phyloP scores from a whole-genome alignment of 2,888 invertebrate species.

The Drosophila infuscata region DNA sequence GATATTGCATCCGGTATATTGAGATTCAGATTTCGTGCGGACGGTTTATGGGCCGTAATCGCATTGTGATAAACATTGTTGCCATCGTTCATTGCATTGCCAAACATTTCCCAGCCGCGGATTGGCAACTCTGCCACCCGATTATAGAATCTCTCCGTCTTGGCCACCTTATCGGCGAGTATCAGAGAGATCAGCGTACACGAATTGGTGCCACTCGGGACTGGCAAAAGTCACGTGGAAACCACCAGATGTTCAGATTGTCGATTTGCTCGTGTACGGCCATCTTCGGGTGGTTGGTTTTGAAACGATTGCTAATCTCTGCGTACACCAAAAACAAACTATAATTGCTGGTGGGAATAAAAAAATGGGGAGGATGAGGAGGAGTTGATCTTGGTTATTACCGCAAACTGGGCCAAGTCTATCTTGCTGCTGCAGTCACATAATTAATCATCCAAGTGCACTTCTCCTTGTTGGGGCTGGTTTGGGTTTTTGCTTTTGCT shows the following conservation, averaged over 20 bases:
- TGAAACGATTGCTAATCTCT: conserved; percentile 43
- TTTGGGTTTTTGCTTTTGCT: conserved; percentile 15
- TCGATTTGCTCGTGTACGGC: conserved; percentile 77
- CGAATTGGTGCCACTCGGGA: conserved; percentile 87
- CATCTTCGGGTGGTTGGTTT: conserved; percentile 58
- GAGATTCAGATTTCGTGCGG: conserved; percentile 85
- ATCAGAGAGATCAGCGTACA: conserved; percentile 88
- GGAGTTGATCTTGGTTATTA: conserved; percentile 18
- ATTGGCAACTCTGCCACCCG: conserved; percentile 68
- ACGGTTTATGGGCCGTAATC: conserved; percentile 81
- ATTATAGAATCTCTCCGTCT: conserved; percentile 65
- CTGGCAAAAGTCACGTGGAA: conserved; percentile 87
- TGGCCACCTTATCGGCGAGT: conserved; percentile 85
- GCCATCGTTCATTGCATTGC: conserved; percentile 87
- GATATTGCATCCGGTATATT: conserved; percentile 86
- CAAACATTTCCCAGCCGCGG: conserved; percentile 86
- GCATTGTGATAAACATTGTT: conserved; percentile 86
- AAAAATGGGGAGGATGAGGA: neutral
- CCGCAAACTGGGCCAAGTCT: conserved; percentile 55
- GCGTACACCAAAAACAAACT: neutral
- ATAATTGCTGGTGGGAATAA: neutral
- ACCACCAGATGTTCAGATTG: conserved; percentile 86
- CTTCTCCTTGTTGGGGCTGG: conserved; percentile 16
- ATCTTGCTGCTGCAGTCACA: conserved; percentile 58
- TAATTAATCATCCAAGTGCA: conserved; percentile 57